These are phyloP conservation scores for Phyllotreta cruciferae DNA, from an alignment of 2,888 invertebrate species.

Conservation along the genomic window DNA sequence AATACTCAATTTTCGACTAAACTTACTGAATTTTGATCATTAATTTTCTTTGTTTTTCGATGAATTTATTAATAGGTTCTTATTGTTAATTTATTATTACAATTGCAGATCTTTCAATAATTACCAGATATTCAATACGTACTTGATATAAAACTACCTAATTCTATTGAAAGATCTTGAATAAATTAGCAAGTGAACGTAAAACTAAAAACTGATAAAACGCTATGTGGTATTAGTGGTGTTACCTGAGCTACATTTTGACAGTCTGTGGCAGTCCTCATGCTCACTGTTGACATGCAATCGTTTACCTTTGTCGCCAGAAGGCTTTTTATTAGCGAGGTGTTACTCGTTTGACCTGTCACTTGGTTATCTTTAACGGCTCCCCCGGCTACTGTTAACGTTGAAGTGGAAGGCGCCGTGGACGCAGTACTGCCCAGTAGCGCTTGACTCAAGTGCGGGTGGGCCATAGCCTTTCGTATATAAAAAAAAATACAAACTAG, in stretches of 20 bases:
- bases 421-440: constrained; percentile 59
- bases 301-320: constrained; percentile 91
- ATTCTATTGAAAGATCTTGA: constrained; percentile 19
- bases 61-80: no score
- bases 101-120: constrained; percentile 12
- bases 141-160: background rate
- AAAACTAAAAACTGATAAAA: constrained; percentile 29
- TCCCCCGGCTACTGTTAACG: constrained; percentile 27
- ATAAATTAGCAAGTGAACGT: constrained; percentile 9
- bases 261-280: constrained; percentile 63
- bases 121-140: background rate
- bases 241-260: constrained; percentile 64
- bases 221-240: constrained; percentile 50
- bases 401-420: constrained; percentile 26
- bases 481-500: background rate
- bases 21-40: no score
- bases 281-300: constrained; percentile 60
- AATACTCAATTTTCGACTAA: no score
- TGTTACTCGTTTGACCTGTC: constrained; percentile 67
- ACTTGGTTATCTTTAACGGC: constrained; percentile 22
- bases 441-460: constrained; percentile 70
- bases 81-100: constrained; percentile 25
- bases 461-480: constrained; percentile 63
- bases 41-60: no score
- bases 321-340: constrained; percentile 90